Evolutionary conservation across 2,113 vertebrate genomes (phyloP), one percentile per base, ranked within the genome.

Genomic region (Labeo catla): DNA sequence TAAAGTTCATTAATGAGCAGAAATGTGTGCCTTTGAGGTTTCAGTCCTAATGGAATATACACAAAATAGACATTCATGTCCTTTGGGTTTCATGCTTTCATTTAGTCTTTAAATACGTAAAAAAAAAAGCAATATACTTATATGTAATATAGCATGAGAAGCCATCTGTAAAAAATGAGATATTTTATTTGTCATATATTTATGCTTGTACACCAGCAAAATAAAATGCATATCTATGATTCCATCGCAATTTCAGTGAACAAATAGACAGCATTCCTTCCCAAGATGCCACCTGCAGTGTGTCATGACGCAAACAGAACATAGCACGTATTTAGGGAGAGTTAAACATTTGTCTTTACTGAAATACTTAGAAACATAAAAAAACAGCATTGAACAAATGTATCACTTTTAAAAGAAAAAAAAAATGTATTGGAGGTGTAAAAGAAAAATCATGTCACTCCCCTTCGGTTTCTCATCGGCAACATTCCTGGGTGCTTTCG

Each of bases 201-300:
- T 93, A 95, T 97, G 96, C 96, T 98, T 97, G 96, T 98, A 98
- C 97, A 99, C 97, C 97, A 98, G 96, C 97, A 99, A 99, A 99
- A 98, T 99, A 98, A 98, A 98, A 98, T 97, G 96, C 97, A 96
- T 98, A 97, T 98, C 96, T 98, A 96, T 97, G 94, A 90, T 95
- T 96, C 95, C 96, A 95, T 96, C 93, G 95, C 96, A 95, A 91
- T 96, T 94, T 93, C 92, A 91, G 94, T 94, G 91, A 95, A 96
- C 94, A 94, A 93, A 90, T 87, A 89, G 93, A 95, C 84, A 93
- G 96, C 96, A 96, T 97, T 97, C 91, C 89, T 96, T 96, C 93
- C 94, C 95, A 94, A 95, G 96, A 97, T 95, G 94, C 95, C 92
- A 94, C 94, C 96, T 88, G 91, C 96, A 95, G 70, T 94, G 93